Conservation (phyloP, 2,888 invertebrate species). For the Lutraria lutraria region DNA sequence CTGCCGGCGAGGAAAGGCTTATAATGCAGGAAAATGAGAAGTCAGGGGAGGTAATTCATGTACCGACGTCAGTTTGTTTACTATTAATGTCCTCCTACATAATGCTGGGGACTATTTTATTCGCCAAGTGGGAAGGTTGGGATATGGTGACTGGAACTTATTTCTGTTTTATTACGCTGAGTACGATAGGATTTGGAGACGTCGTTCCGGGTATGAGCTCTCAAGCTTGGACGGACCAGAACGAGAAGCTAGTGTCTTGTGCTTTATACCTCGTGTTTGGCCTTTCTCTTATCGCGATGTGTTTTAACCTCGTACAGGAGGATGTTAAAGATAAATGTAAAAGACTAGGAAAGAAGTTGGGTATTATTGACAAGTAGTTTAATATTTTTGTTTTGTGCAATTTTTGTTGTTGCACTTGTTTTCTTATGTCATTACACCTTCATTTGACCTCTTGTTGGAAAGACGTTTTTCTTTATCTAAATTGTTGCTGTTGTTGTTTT, state of each 20-base stretch:
- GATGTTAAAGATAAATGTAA: conserved; percentile 86
- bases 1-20: conserved; percentile 66
- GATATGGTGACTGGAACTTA: conserved; percentile 84
- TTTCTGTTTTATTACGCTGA: conserved; percentile 86
- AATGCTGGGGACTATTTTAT: conserved; percentile 85
- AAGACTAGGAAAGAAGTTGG: conserved; percentile 86
- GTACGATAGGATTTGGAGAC: conserved; percentile 86
- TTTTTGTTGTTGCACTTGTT: background rate
- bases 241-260: conserved; percentile 85
- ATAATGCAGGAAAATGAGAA: conserved; percentile 75
- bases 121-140: conserved; percentile 86
- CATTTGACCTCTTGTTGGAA: background rate
- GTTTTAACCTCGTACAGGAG: conserved; percentile 87
- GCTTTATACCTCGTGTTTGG: conserved; percentile 87
- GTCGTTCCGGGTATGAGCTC: conserved; percentile 82
- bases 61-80: conserved; percentile 86
- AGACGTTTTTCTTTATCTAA: background rate
- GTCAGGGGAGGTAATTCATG: conserved; percentile 83
- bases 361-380: conserved; percentile 81
- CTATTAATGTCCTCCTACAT: conserved; percentile 85
- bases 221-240: conserved; percentile 78
- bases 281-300: conserved; percentile 87
- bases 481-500: background rate
- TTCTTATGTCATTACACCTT: background rate
- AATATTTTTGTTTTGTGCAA: conserved; percentile 1